phyloP scores from a whole-genome alignment of 2,888 invertebrate species.

The Ommatoiulus sabulosus region DNA sequence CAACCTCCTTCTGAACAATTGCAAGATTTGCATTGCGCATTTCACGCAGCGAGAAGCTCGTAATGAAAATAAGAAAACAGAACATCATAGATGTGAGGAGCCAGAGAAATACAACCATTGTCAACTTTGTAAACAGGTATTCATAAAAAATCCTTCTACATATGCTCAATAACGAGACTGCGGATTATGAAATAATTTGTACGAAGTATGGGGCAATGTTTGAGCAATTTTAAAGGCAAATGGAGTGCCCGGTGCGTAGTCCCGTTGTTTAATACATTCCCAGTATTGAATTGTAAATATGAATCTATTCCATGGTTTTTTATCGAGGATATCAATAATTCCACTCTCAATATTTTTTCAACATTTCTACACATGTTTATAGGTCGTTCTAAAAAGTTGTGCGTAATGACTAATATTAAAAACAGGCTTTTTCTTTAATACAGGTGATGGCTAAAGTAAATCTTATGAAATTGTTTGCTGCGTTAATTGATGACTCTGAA shows the following conservation, averaged over 20 bases:
- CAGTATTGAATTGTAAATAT: too few species aligned
- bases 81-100: slow-evolving; percentile 62
- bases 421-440: too few species aligned
- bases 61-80: slow-evolving; percentile 62
- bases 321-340: too few species aligned
- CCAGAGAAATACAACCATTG: slow-evolving; percentile 63
- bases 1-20: slow-evolving; percentile 63
- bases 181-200: slow-evolving; percentile 63
- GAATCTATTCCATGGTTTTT: too few species aligned
- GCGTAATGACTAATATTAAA: too few species aligned
- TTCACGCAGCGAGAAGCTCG: slow-evolving; percentile 63
- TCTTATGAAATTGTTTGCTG: too few species aligned
- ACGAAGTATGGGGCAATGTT: slow-evolving; percentile 64
- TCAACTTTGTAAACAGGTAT: slow-evolving; percentile 63
- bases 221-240: slow-evolving; percentile 63
- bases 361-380: too few species aligned
- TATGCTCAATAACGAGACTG: slow-evolving; percentile 64
- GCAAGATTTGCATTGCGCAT: slow-evolving; percentile 62
- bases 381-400: too few species aligned
- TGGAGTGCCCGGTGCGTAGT: slow-evolving; percentile 60
- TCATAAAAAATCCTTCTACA: slow-evolving; percentile 63
- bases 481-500: too few species aligned
- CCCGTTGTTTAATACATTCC: too few species aligned
- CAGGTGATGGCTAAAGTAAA: too few species aligned
- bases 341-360: too few species aligned